phyloP scores from a whole-genome alignment of 2,888 invertebrate species.

The Hyposoter didymator region DNA sequence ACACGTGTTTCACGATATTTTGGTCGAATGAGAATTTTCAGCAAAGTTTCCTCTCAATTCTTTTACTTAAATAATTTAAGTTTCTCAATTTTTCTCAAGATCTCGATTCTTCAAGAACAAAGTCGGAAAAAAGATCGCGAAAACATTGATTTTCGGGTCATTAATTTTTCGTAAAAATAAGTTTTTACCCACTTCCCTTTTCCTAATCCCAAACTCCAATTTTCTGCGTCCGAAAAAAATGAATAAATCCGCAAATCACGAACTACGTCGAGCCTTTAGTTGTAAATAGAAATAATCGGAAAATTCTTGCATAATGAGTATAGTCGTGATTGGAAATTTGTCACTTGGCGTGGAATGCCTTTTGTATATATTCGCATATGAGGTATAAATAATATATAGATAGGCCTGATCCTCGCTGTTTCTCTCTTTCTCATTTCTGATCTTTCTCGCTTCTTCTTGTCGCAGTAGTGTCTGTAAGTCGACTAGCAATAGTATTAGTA shows the following conservation, averaged over 20 bases:
- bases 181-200: neutral
- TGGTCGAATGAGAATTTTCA: neutral
- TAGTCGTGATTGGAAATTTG: neutral
- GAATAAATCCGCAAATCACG: neutral
- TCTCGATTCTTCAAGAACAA: neutral
- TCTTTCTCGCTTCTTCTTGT: conserved; percentile 51
- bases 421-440: conserved; percentile 34
- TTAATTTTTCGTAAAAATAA: neutral
- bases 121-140: neutral
- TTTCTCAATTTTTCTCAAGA: neutral
- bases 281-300: neutral
- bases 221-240: neutral
- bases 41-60: neutral
- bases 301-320: neutral
- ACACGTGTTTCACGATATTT: neutral
- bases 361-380: conserved; percentile 29
- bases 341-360: neutral
- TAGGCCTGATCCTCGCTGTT: conserved; percentile 36
- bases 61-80: neutral
- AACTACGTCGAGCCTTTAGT: neutral
- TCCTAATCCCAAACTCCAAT: neutral
- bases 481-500: conserved; percentile 70
- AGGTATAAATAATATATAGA: conserved; percentile 41
- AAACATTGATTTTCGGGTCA: neutral
- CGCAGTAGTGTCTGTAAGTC: conserved; percentile 71